Evolutionary conservation across 2,797 vertebrate species (phyloP), one percentile per base, ranked within the genome.

Genomic region (Numenius phaeopus): DNA sequence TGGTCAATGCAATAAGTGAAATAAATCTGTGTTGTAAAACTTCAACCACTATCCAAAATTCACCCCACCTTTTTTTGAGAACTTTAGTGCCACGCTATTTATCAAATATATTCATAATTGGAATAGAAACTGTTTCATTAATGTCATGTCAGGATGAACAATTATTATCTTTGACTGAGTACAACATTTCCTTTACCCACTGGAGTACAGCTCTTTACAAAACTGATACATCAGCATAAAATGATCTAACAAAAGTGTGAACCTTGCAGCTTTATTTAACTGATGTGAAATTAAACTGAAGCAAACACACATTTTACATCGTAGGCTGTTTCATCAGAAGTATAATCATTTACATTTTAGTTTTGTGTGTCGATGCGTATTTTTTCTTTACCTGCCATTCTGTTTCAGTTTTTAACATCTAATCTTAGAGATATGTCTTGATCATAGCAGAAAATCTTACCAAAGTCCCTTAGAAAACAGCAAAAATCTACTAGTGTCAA

Each of bases 151-250:
- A 83, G 44, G 40, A 49, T 83, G 50, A 94, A 87, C 49, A 93
- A 81, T 92, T 94, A 93, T 73, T 93, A 88, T 32, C 52, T 85
- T 39, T 91, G 83, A 96, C 90, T 46, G 88, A 94, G 30, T 67
- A 57, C 69, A 96, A 84, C 21, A 76, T 73, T 89, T 46, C 11
- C 73, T 95, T 94, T 75, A 72, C 40, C 66, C 83, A 64, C 44
- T 58, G 54, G 81, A 90, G 21, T 50, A 29, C 11, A 95, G 80
- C 66, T 95, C 65, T 65, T 85, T 40, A 77, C 19, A 85, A 94
- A 96, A 92, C 23, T 62, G 64, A 85, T 62, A 62, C 27, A 75
- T 94, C 95, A 96, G 90, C 87, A 96, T 37, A 96, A 96, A 95
- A 87, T 50, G 42, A 69, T 92, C 69, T 79, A 27, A 80, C 62